Conservation (phyloP, 2,113 vertebrate species). For the Gopherus flavomarginatus region DNA sequence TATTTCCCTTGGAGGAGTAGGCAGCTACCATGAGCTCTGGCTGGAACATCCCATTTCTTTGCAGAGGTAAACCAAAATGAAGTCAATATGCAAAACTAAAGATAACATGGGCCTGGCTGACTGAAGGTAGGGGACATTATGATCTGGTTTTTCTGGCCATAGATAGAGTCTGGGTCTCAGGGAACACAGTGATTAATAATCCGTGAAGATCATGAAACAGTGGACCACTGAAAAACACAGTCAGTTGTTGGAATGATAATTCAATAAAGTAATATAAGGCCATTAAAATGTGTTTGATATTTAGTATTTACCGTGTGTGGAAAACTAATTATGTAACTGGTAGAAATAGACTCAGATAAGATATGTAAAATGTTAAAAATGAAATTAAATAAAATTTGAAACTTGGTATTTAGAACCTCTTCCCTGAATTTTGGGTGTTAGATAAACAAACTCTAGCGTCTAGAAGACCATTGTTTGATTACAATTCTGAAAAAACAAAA, state of each 20-base stretch:
- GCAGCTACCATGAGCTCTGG: not conserved
- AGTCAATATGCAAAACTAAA: not conserved
- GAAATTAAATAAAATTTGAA: not conserved
- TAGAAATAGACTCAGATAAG: not conserved
- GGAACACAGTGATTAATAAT: not conserved
- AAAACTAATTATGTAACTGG: not conserved
- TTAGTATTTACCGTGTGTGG: not conserved
- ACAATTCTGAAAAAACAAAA: not conserved
- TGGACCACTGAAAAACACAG: not conserved
- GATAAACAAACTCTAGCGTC: not conserved
- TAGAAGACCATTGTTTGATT: not conserved
- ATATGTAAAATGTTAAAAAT: not conserved
- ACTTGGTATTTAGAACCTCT: not conserved
- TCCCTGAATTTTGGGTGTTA: not conserved
- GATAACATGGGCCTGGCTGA: fast-evolving
- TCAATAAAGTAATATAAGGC: not conserved
- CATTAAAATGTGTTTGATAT: not conserved
- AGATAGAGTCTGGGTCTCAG: not conserved
- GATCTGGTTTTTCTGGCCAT: not conserved
- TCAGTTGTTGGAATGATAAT: not conserved
- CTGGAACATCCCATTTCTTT: not conserved
- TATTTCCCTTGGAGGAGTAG: not conserved
- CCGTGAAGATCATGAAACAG: not conserved
- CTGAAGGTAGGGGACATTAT: not conserved
- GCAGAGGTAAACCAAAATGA: not conserved